A percentile compares a stretch with the other conserved stretches of the same genome.
Conservation (phyloP, 2,888 invertebrate species). For the Amphipoea lucens region DNA sequence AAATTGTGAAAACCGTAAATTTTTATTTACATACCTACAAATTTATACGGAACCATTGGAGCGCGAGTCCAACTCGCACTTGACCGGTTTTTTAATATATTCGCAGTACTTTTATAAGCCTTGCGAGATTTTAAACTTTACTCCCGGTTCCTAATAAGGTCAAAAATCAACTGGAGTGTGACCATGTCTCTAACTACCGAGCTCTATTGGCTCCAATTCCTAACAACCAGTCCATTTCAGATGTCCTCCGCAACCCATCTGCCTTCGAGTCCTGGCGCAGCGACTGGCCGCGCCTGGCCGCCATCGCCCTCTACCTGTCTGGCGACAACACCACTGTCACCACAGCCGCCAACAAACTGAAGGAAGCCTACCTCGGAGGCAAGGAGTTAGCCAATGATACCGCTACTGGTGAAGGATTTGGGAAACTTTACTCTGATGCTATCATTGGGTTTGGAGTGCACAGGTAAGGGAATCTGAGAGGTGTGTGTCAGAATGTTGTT, state of each 20-base stretch:
- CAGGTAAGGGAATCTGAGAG: slow-evolving; percentile 70
- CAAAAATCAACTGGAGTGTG: not conserved
- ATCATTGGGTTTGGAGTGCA: slow-evolving; percentile 84
- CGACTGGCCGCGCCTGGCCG: slow-evolving; percentile 91
- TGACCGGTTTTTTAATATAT: not conserved
- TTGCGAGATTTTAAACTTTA: not conserved
- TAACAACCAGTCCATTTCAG: slow-evolving; percentile 73
- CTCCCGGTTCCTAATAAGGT: not conserved
- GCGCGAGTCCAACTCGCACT: too few species aligned
- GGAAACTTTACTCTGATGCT: slow-evolving; percentile 75
- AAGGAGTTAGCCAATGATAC: slow-evolving; percentile 69
- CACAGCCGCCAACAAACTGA: slow-evolving; percentile 83
- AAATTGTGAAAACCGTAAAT: too few species aligned
- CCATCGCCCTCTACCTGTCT: slow-evolving; percentile 91
- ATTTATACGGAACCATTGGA: too few species aligned
- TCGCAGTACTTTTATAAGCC: not conserved
- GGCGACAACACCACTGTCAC: slow-evolving; percentile 82
- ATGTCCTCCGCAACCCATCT: slow-evolving; percentile 87
- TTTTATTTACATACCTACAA: too few species aligned
- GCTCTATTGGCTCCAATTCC: not conserved
- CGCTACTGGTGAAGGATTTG: slow-evolving; percentile 64
- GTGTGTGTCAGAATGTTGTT: not conserved
- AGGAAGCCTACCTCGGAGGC: slow-evolving; percentile 65
- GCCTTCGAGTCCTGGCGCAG: slow-evolving; percentile 87
- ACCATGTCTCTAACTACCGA: not conserved